Evolutionary conservation across 2,113 vertebrate species (phyloP).

Genomic region (Dicaeum eximium): DNA sequence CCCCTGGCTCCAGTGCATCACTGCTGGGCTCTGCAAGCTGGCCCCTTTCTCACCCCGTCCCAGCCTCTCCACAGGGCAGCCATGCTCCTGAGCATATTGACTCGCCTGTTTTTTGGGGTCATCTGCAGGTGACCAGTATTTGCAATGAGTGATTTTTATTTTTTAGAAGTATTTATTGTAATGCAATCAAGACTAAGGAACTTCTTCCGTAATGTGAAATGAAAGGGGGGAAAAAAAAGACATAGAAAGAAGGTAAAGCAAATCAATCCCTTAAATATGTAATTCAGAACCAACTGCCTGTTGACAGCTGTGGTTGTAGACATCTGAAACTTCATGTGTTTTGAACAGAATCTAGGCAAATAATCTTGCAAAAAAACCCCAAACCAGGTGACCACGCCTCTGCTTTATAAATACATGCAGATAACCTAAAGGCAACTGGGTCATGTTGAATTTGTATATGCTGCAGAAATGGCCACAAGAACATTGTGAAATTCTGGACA

Average conservation of each 20-base stretch:
- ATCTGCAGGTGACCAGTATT: background rate
- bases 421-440: background rate
- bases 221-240: background rate
- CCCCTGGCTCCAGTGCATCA: rapidly evolving
- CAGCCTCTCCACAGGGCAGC: background rate
- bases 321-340: background rate
- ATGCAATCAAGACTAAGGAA: background rate
- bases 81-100: background rate
- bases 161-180: background rate
- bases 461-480: background rate
- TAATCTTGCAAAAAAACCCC: background rate
- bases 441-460: background rate
- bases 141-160: background rate
- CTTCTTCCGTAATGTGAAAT: background rate
- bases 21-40: background rate
- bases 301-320: background rate
- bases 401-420: background rate
- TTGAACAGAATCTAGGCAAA: background rate
- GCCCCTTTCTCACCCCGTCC: background rate
- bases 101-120: background rate
- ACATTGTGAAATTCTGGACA: background rate
- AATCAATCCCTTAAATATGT: background rate
- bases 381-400: background rate
- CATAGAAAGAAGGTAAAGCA: background rate
- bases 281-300: background rate